Evolutionary conservation across 2,113 vertebrate genomes (phyloP), one percentile per base, ranked within the genome.

Genomic region (Myotis davidii): DNA sequence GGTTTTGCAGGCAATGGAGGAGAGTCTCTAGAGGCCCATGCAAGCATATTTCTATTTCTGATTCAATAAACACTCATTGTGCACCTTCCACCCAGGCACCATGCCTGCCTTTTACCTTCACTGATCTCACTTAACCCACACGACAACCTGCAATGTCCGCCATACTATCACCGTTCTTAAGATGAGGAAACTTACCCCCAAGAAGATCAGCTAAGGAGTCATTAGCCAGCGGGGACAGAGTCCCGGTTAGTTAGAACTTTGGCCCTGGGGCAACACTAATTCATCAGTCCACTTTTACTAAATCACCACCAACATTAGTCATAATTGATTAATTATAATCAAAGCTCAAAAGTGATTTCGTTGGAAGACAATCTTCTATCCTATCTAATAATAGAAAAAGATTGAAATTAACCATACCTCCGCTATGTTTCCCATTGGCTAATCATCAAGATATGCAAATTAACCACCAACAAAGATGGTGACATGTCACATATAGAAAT

Each of bases 271-370:
- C 17, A 10, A 18, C 45, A 13, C 32, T 14, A 25, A 76, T 54
- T 32, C 79, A 17, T 69, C 77, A 23, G 10, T 59, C 32, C 76
- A 13, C 59, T 67, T 64, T 78, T 76, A 84, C 78, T 64, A 76
- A 95, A 52, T 86, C 32, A 13, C 67, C 88, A 29, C 39, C 52
- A n/a, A 14, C 17, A 37, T 39, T 67, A 67, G 79, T 21, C 48
- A 54, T 27, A 32, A 56, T 25, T 73, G 45, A 84, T 42, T 45
- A 32, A 91, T 65, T 54, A 72, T 52, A 54, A 91, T 54, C 90
- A 79, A 76, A 79, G 69, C 65, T 93, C 76, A 29, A 21, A 89
- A 65, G 54, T 32, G 94, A 85, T 54, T 96, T 79, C 25, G 88
- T 97, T 42, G 50, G 65, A 82, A 88, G 37, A 45, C 42, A 7